Percentiles rank a stretch among this genome's conserved stretches.
phyloP scores from a whole-genome alignment of 2,797 vertebrate species.

The Sarcoramphus papa region DNA sequence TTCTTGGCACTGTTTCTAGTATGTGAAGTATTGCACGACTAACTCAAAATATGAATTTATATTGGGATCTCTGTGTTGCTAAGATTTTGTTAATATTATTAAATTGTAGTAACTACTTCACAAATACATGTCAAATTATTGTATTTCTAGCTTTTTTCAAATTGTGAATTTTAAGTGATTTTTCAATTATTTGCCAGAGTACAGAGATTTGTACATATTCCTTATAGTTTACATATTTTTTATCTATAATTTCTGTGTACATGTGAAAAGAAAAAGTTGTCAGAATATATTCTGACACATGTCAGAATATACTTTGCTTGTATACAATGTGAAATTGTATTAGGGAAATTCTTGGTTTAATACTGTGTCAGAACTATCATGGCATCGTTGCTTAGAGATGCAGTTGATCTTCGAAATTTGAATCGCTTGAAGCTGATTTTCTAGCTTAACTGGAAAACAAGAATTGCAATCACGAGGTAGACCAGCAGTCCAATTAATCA shows the following conservation, averaged over 20 bases:
- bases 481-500: background rate
- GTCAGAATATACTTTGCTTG: background rate
- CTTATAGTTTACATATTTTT: background rate
- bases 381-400: background rate
- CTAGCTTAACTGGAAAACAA: background rate
- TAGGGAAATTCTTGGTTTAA: background rate
- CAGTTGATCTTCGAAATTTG: background rate
- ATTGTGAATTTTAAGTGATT: background rate
- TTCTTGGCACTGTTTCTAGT: background rate
- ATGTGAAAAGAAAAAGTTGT: background rate
- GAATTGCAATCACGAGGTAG: background rate
- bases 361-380: background rate
- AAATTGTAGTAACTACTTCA: background rate
- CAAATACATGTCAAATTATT: background rate
- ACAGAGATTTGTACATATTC: background rate
- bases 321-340: background rate
- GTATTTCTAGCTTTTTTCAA: background rate
- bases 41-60: background rate
- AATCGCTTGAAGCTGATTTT: background rate
- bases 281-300: background rate
- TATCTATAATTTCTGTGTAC: background rate
- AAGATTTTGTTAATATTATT: background rate
- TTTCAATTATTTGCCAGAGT: background rate
- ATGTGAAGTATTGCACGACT: background rate
- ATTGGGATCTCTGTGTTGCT: background rate